These are phyloP conservation scores for Sebastes umbrosus DNA, from an alignment of 2,797 vertebrate genomes.

Conservation along the genomic window DNA sequence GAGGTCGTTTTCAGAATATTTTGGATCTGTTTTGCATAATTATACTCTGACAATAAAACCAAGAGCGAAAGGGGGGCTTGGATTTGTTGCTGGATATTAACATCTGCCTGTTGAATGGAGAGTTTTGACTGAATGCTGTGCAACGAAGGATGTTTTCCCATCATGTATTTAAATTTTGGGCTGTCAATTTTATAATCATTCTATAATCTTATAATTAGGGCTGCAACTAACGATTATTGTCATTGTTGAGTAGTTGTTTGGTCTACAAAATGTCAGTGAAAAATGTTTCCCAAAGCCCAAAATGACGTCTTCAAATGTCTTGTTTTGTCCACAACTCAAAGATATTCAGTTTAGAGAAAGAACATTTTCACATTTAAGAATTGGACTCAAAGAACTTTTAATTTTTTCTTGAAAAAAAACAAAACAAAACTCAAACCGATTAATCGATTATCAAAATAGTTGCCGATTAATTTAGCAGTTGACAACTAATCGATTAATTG, in stretches of 20 bases:
- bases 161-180: not conserved
- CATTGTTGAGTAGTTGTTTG: too few relatives aligned
- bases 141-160: not conserved
- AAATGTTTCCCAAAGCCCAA: too few relatives aligned
- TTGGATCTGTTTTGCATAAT: constrained; percentile 26
- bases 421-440: too few relatives aligned
- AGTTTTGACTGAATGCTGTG: not conserved
- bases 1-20: constrained; percentile 33
- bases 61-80: not conserved
- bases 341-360: not conserved
- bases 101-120: not conserved
- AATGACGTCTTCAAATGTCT: too few relatives aligned
- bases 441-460: too few relatives aligned
- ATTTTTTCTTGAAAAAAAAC: too few relatives aligned
- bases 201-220: too few relatives aligned
- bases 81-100: not conserved
- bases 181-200: not conserved
- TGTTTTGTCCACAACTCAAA: not conserved
- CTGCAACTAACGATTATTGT: too few relatives aligned
- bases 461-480: too few relatives aligned
- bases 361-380: not conserved
- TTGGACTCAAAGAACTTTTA: not conserved
- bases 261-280: too few relatives aligned
- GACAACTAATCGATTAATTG: too few relatives aligned
- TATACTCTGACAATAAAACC: constrained; percentile 8